Conservation (phyloP, 2,888 invertebrate species). For the Operophtera brumata region DNA sequence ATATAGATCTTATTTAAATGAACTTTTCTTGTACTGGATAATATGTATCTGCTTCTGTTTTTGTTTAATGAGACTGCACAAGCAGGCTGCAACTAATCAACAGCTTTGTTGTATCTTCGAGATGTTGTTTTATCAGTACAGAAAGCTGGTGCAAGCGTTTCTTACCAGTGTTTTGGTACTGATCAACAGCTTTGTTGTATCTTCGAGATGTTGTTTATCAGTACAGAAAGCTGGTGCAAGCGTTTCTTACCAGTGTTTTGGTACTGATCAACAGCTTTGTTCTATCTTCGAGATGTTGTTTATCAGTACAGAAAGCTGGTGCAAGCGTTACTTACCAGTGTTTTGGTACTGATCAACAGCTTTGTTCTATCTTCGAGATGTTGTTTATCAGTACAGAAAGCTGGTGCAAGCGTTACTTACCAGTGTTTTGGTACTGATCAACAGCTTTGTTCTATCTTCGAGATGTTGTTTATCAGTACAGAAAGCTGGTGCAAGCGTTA, state of each 20-base stretch:
- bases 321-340: constrained; percentile 44
- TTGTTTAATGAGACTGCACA: constrained; percentile 55
- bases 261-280: constrained; percentile 49
- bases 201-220: constrained; percentile 58
- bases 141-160: constrained; percentile 56
- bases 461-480: constrained; percentile 59
- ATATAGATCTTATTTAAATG: constrained; percentile 52
- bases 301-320: constrained; percentile 63
- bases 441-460: constrained; percentile 50
- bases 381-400: constrained; percentile 60
- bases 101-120: constrained; percentile 50
- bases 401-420: constrained; percentile 54
- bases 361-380: constrained; percentile 50
- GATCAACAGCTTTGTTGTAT: constrained; percentile 50
- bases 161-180: too few relatives aligned
- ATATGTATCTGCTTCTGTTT: constrained; percentile 57
- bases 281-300: constrained; percentile 55
- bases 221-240: constrained; percentile 63
- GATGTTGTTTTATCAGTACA: constrained; percentile 60
- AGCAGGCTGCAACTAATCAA: constrained; percentile 51
- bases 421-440: too few relatives aligned
- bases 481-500: constrained; percentile 64
- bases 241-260: too few relatives aligned
- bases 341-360: constrained; percentile 50
- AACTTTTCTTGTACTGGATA: constrained; percentile 60